Percentiles rank a stretch among this genome's conserved stretches.
Evolutionary conservation across 2,888 invertebrate genomes (phyloP).

Genomic region (Lithophane socia): DNA sequence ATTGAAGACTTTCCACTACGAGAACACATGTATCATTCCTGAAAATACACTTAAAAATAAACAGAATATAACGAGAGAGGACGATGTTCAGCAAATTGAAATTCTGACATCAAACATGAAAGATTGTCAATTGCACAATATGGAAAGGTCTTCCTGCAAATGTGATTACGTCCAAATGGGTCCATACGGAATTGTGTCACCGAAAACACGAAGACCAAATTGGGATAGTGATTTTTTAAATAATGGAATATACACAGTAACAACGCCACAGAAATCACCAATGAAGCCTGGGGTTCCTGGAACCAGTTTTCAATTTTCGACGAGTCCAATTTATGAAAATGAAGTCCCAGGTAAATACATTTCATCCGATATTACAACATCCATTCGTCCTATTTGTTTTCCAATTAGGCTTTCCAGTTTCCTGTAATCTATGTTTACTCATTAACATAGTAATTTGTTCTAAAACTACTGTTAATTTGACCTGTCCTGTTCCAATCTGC

Average conservation of each 20-base stretch:
- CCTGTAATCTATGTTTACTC: not conserved
- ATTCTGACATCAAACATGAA: constrained; percentile 86
- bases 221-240: constrained; percentile 86
- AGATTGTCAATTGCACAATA: constrained; percentile 86
- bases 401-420: not conserved
- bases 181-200: constrained; percentile 85
- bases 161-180: constrained; percentile 88
- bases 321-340: constrained; percentile 87
- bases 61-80: constrained; percentile 85
- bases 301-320: constrained; percentile 87
- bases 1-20: constrained; percentile 88
- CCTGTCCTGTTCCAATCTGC: not conserved
- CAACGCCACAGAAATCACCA: constrained; percentile 86
- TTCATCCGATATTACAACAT: not conserved
- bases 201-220: constrained; percentile 81
- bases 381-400: not conserved
- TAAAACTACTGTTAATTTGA: constrained; percentile 1
- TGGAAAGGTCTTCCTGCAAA: constrained; percentile 85
- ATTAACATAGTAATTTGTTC: constrained; percentile 1
- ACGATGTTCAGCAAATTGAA: constrained; percentile 87
- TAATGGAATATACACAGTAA: constrained; percentile 86
- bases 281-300: constrained; percentile 82
- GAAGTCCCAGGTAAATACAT: constrained; percentile 82
- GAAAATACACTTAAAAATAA: constrained; percentile 87
- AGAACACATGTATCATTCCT: constrained; percentile 87